Evolutionary conservation across 2,888 invertebrate genomes (phyloP).

Genomic region (Ophion costatus): DNA sequence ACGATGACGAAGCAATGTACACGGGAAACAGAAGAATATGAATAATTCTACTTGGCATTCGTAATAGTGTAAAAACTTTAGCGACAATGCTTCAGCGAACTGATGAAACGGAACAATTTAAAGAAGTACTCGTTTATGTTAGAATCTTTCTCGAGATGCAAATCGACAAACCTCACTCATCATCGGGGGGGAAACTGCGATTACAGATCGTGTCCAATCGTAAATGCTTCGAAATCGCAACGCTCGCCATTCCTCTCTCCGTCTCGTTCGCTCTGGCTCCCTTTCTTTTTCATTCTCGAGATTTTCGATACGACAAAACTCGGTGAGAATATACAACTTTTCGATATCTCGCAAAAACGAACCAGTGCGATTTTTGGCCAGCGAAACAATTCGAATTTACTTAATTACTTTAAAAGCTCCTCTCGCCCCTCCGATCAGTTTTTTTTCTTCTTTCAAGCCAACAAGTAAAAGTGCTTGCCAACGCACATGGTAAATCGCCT

Average conservation of each 20-base stretch:
- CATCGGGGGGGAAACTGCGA: neutral
- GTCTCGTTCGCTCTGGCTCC: neutral
- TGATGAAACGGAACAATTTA: neutral
- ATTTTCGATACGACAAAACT: conserved; percentile 57
- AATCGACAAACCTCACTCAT: neutral
- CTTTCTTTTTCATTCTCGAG: conserved; percentile 39
- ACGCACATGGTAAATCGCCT: conserved; percentile 66
- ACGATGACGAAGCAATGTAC: neutral
- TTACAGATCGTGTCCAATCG: neutral
- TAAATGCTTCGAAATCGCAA: neutral
- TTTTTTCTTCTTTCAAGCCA: conserved; percentile 31
- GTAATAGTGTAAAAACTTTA: neutral
- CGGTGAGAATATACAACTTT: conserved; percentile 40
- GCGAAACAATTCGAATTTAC: conserved; percentile 14
- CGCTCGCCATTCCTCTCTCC: neutral
- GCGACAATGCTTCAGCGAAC: neutral
- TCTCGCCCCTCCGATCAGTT: neutral
- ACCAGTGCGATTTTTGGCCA: conserved; percentile 25
- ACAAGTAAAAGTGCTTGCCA: conserved; percentile 54
- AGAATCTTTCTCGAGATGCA: neutral
- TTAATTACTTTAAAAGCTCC: conserved; percentile 42
- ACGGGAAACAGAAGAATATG: neutral
- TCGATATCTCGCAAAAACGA: conserved; percentile 26
- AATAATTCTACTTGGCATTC: neutral
- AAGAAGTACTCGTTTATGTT: neutral